Evolutionary conservation across 2,888 invertebrate genomes (phyloP).

Genomic region (Pollenia angustigena): DNA sequence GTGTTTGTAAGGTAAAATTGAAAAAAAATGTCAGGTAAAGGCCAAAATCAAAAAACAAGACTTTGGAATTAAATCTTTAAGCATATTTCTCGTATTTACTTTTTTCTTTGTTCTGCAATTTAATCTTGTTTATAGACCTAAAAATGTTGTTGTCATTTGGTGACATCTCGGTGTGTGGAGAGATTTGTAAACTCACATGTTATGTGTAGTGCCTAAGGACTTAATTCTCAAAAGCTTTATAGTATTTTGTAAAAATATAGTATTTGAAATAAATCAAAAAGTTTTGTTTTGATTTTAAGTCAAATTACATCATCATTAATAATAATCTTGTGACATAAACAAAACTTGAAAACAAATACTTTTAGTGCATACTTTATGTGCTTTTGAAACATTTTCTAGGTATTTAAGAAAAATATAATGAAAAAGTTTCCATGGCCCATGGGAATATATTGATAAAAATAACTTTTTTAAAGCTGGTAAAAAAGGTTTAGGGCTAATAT

Average conservation of each 20-base stretch:
- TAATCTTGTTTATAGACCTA: background rate
- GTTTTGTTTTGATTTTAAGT: background rate
- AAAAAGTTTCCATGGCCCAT: too few species aligned
- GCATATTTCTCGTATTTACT: background rate
- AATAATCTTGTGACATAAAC: too few species aligned
- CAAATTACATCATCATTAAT: background rate
- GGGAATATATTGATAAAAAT: too few species aligned
- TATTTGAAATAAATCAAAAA: background rate
- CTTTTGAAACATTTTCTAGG: too few species aligned
- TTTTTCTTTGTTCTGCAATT: background rate
- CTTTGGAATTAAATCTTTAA: conserved; percentile 2
- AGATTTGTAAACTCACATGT: conserved; percentile 11
- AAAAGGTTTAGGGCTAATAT: too few species aligned
- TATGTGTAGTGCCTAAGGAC: background rate
- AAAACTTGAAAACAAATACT: too few species aligned
- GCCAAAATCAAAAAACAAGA: background rate
- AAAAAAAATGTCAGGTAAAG: background rate
- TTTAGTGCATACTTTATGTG: too few species aligned
- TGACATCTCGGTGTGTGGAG: background rate
- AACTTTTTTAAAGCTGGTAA: too few species aligned
- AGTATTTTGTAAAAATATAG: background rate
- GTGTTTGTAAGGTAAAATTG: background rate
- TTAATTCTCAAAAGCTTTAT: background rate
- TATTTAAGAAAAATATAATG: too few species aligned
- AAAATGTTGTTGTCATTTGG: conserved; percentile 2